These are phyloP conservation scores for Zeuzera pyrina DNA, from an alignment of 2,888 invertebrate genomes.

Conservation along the genomic window DNA sequence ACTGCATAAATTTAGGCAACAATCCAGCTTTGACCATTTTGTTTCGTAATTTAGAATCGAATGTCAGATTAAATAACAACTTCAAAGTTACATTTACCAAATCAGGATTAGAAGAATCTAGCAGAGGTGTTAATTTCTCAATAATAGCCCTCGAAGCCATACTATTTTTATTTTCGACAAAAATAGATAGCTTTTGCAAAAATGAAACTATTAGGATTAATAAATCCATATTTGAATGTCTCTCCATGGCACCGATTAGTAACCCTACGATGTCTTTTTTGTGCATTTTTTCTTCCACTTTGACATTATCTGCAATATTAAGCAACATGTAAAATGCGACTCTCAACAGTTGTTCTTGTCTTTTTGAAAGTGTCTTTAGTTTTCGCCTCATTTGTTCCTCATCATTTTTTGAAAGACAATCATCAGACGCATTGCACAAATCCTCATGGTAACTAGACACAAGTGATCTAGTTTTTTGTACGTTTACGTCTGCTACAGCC, in stretches of 20 bases:
- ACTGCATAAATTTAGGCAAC: conserved; percentile 90
- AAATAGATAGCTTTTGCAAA: conserved; percentile 94
- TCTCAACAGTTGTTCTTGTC: conserved; percentile 93
- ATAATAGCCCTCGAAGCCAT: conserved; percentile 88
- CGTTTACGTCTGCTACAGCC: conserved; percentile 67
- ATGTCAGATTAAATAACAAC: conserved; percentile 95
- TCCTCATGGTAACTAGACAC: conserved; percentile 82
- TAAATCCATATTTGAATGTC: conserved; percentile 89
- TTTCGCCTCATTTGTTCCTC: conserved; percentile 85
- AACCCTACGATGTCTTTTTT: conserved; percentile 92
- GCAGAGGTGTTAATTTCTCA: conserved; percentile 86
- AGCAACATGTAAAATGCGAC: conserved; percentile 94
- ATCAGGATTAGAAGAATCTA: conserved; percentile 79
- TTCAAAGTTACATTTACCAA: conserved; percentile 88
- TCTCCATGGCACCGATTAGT: conserved; percentile 89
- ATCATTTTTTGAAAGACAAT: conserved; percentile 71
- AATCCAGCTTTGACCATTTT: conserved; percentile 93
- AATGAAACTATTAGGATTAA: conserved; percentile 93
- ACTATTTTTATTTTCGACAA: conserved; percentile 93
- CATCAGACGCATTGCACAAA: conserved; percentile 66
- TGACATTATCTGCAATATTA: conserved; percentile 96
- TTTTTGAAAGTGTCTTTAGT: conserved; percentile 86
- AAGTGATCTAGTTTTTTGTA: conserved; percentile 73
- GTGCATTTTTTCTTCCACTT: conserved; percentile 97
- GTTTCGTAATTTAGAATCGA: conserved; percentile 88